Conservation (phyloP, 2,113 vertebrate genomes). For the Etheostoma spectabile region DNA sequence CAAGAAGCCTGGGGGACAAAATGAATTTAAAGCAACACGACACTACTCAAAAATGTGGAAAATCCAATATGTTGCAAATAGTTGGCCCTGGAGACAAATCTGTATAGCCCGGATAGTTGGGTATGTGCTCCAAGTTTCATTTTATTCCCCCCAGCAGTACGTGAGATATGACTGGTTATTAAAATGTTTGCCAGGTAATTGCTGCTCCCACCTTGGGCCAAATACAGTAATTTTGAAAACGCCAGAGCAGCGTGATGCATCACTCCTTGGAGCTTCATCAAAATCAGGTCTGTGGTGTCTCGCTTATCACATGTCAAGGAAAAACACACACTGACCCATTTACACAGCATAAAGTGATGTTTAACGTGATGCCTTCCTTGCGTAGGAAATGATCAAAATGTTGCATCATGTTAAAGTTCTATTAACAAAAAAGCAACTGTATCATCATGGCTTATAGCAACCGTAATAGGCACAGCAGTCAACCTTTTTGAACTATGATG, state of each 20-base stretch:
- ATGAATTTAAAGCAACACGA: conserved; percentile 33
- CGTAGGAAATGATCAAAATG: background rate
- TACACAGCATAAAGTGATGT: conserved; percentile 8
- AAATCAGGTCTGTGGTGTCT: conserved; percentile 43
- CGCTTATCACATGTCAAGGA: conserved; percentile 50
- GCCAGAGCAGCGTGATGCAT: conserved; percentile 61
- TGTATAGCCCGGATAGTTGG: conserved; percentile 51
- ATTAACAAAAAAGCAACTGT: background rate
- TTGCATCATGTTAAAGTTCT: background rate
- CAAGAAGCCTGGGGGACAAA: conserved; percentile 22
- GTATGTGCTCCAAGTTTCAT: conserved; percentile 56
- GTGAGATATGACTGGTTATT: conserved; percentile 77
- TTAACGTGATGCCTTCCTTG: background rate
- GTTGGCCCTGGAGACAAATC: conserved; percentile 59
- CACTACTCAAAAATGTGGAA: conserved; percentile 46
- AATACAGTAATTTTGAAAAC: conserved; percentile 75
- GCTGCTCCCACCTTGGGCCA: conserved; percentile 69
- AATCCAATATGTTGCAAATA: conserved; percentile 67
- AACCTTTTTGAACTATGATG: background rate
- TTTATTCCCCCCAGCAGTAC: conserved; percentile 66
- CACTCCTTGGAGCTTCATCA: conserved; percentile 57
- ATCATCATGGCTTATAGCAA: background rate
- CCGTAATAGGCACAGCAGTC: background rate
- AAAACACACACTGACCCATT: conserved; percentile 25
- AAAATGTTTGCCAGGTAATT: conserved; percentile 79